Base-by-base conservation (phyloP, 2,797 vertebrate genomes). In the Zalophus californianus region DNA sequence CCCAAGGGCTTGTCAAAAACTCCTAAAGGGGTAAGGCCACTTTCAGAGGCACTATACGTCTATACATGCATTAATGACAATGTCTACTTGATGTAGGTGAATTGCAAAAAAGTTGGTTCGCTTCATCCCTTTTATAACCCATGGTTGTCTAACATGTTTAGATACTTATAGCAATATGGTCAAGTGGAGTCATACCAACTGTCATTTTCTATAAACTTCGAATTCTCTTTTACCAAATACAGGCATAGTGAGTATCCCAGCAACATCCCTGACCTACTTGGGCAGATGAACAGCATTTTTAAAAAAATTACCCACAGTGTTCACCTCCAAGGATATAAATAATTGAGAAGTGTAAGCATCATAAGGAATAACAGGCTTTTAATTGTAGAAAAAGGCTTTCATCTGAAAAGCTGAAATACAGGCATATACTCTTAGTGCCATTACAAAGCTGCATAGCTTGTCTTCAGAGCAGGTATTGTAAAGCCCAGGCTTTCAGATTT, bases 81-180 rank as follows among this genome's bases (percentile, higher is more conserved):
- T 58, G 41, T 94, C 77, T 84, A 44, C 21, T 70, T 66, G 3
- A 54, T 52, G 62, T 41, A 87, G 54, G 44, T 73, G 56, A 83
- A 79, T 72, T 68, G 41, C 16, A 41, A 62, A 86, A 38, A 83
- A 21, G 25, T 77, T 84, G 50, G 41, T n/a, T 93, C 72, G 20
- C 56, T 52, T 87, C 3, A 13, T 29, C 14, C 10, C 9, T 94
- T 91, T 92, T 35, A 25, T 29, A 41, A n/a, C 41, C 54, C 20
- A 7, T 44, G 32, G 84, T 27, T 62, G 83, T 44, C 70, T 50
- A 91, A 77, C 62, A 82, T 35, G 23, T 90, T 89, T 52, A 54
- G 32, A 78, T 90, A 82, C 95, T 96, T 97, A 97, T 90, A 96
- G 96, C 85, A 92, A n/a, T 15, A 44, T 35, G 29, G 54, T 95